A percentile compares a stretch with the other conserved stretches of the same genome.
Evolutionary conservation across 2,797 vertebrate genomes (phyloP).

Genomic region (Microctenopoma steveboyesi): DNA sequence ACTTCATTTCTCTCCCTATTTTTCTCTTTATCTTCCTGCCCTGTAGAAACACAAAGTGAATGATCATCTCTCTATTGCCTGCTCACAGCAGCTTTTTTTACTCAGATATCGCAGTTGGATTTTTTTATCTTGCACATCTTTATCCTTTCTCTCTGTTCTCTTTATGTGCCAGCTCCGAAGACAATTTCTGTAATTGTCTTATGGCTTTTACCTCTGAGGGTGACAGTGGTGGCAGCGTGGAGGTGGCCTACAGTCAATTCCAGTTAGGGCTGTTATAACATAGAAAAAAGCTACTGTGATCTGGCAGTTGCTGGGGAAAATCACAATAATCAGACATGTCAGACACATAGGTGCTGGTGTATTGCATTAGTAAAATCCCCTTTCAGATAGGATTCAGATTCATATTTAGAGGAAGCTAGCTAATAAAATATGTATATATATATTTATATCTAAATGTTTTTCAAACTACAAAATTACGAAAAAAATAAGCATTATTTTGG

Average conservation of each 20-base stretch:
- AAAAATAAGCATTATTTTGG: background rate
- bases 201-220: slow-evolving; percentile 17
- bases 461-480: background rate
- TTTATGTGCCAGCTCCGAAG: background rate
- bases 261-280: slow-evolving; percentile 10
- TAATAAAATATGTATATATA: slow-evolving; percentile 7
- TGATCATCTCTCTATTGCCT: background rate
- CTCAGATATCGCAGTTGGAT: slow-evolving; percentile 8
- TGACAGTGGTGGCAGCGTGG: background rate
- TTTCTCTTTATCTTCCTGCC: slow-evolving; percentile 3
- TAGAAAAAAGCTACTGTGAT: slow-evolving; percentile 4
- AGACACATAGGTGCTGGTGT: slow-evolving; percentile 6
- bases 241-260: background rate
- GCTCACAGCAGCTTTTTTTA: slow-evolving; percentile 8
- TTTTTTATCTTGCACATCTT: background rate
- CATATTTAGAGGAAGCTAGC: slow-evolving; percentile 2
- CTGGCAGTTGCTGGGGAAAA: slow-evolving; percentile 13
- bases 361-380: slow-evolving; percentile 25
- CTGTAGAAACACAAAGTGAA: slow-evolving; percentile 29
- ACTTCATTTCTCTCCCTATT: slow-evolving; percentile 15
- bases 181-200: slow-evolving; percentile 18
- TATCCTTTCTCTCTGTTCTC: background rate
- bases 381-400: slow-evolving; percentile 34
- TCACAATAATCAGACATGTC: slow-evolving; percentile 16
- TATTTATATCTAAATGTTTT: slow-evolving; percentile 1